Conservation (phyloP, 1,140 invertebrate species). For the Aphelenchoides avenae region DNA sequence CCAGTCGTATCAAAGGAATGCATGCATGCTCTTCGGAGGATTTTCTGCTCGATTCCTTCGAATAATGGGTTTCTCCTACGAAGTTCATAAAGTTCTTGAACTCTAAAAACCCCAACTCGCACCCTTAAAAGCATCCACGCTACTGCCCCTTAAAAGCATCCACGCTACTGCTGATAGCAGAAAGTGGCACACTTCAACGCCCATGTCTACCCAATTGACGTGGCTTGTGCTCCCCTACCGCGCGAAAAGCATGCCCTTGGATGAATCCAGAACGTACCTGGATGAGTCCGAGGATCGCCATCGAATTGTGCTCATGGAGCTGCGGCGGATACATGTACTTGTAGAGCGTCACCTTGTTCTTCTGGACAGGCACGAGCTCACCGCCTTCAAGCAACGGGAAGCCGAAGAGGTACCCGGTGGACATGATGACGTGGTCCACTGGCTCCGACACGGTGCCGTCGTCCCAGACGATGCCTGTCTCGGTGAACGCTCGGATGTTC, state of each 20-base stretch:
- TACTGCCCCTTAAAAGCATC: too few relatives aligned
- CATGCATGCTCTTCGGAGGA: not conserved
- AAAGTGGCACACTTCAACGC: not conserved
- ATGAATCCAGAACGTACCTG: constrained; percentile 27
- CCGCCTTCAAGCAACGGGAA: constrained; percentile 29
- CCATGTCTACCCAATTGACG: not conserved
- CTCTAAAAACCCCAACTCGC: too few relatives aligned
- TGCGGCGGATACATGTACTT: constrained; percentile 62
- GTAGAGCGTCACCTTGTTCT: constrained; percentile 61
- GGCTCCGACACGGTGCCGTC: constrained; percentile 54
- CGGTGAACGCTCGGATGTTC: constrained; percentile 57
- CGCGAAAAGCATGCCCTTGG: too few relatives aligned
- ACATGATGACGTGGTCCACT: constrained; percentile 53
- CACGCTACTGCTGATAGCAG: not conserved
- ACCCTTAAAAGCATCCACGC: too few relatives aligned
- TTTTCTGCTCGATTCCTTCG: not conserved
- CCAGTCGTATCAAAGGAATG: not conserved
- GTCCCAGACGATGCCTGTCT: constrained; percentile 59
- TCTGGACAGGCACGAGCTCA: constrained; percentile 27
- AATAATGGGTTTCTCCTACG: too few relatives aligned
- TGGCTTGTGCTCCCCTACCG: too few relatives aligned
- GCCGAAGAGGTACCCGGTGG: constrained; percentile 28
- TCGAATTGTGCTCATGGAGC: constrained; percentile 56
- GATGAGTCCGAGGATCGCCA: constrained; percentile 63
- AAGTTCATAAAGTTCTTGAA: too few relatives aligned